Evolutionary conservation across 1,140 invertebrate species (phyloP), one percentile per base, ranked within the genome.

Genomic region (Aradophagus sp.): DNA sequence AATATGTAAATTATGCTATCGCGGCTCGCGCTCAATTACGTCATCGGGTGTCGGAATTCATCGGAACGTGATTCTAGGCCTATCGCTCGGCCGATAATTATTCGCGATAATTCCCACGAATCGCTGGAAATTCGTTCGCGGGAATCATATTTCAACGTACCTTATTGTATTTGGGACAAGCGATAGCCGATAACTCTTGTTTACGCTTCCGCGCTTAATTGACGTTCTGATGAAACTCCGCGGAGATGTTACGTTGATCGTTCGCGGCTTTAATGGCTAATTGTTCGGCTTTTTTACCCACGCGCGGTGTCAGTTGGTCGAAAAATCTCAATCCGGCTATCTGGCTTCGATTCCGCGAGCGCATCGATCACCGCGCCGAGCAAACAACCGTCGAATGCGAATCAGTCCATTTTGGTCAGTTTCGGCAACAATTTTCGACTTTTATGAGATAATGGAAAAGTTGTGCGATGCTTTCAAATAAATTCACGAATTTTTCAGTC

Each of bases 71-170:
- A 67, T 63, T 73, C 23, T 4, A 55, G 52, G 17, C 58, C 36
- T 70, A 70, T 70, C 68, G 55, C 39, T 5, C 5, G 56, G 27
- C 4, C 53, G 69, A 73, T 73, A 73, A 73, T 73, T 62, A 53
- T 26, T 34, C 26, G 58, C 42, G 69, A 73, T 73, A 67, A 67
- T 44, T n/a, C 56, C 67, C 52, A 52, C 69, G 52, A 50, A 73
- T 73, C 63, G 69, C 69, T 62, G 69, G 56, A 67, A 73, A 62
- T 72, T 72, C 55, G 62, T 20, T 66, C 39, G 48, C 68, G 62
- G 58, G 61, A 66, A 73, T 73, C 32, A 73, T 73, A 73, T 67
- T 73, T 73, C 69, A 73, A 67, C 62, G 69, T 72, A 72, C 69
- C 69, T 72, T 66, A 55, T 66, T 56, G 55, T 55, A 71, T 66